These are phyloP conservation scores for Zootoca vivipara DNA, from an alignment of 2,113 vertebrate genomes.

Conservation along the genomic window DNA sequence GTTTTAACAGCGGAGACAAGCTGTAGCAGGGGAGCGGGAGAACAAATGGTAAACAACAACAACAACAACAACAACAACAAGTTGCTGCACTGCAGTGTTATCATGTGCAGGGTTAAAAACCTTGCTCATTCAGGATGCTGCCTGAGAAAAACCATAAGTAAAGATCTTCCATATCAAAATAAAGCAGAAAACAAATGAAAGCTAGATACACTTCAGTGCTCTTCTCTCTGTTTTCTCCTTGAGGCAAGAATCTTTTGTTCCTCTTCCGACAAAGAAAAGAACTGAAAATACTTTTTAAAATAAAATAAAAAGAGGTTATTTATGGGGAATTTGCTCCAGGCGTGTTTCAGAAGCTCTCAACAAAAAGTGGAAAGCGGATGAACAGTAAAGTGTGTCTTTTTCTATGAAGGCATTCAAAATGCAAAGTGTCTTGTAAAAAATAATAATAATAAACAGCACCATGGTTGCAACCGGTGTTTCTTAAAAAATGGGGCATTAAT, in stretches of 20 bases:
- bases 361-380: constrained; percentile 28
- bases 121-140: not conserved
- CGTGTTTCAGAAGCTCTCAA: constrained; percentile 45
- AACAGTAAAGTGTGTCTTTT: constrained; percentile 46
- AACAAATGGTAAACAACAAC: too few relatives aligned
- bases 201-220: not conserved
- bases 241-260: not conserved
- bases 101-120: not conserved
- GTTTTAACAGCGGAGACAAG: too few relatives aligned
- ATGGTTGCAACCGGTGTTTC: not conserved
- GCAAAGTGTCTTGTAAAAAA: not conserved
- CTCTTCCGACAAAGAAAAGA: not conserved
- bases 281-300: constrained; percentile 1
- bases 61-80: too few relatives aligned
- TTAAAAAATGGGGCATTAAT: constrained; percentile 56
- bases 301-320: constrained; percentile 10
- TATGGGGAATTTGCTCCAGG: constrained; percentile 43
- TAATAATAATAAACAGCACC: not conserved
- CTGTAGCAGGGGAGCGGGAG: too few relatives aligned
- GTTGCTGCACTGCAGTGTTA: not conserved
- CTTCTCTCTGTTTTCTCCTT: not conserved
- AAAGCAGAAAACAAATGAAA: constrained; percentile 25
- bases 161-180: constrained; percentile 17
- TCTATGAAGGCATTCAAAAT: constrained; percentile 24
- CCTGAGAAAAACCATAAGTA: constrained; percentile 17